Base-by-base conservation (phyloP, 2,888 invertebrate species). In the Eupithecia exiguata region DNA sequence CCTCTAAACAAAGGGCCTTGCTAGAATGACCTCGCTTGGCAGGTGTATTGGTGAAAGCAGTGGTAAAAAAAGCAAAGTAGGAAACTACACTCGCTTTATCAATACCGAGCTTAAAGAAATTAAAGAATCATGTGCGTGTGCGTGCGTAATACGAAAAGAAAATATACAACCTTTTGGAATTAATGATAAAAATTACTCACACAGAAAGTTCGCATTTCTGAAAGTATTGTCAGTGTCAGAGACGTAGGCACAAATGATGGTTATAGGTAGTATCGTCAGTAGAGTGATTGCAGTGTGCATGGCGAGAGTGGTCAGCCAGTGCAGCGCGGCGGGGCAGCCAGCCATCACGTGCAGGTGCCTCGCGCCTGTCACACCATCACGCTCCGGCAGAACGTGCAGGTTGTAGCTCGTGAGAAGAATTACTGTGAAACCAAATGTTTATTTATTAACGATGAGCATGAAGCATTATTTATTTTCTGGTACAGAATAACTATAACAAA, bases 371-470 rank as follows among this genome's bases (percentile, higher is more conserved):
- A 2, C 35, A 18, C 35, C 18, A 7, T 62, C 35, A 71, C 91
- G 90, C 79, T 96, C 95, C 5, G 97, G 96, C 72, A 97, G 95
- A 0, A 95, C 87, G 1, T 96, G 91, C 75, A 95, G 95, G 80
- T 95, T 92, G 0, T 94, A 89, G 25, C 91, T 82, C 21, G 95
- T 87, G 30, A 95, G 84, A 14, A 95, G 82, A 18, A 92, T 80
- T 12, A 89, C 91, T 91, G 66, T 10, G 46, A 53, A 49, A 12
- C 10, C 25, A 25, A 14, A 49, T 43, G 16, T 38, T 9, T 1
- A 9, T 10, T 10, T 9, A 9, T 9, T 2, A 35, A 35, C 35
- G 5, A 35, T 5, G 5, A 35, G 35, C 5, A 35, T 35, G 35
- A 35, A n/a, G n/a, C n/a, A n/a, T n/a, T n/a, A n/a, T n/a, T n/a